These are phyloP conservation scores for Nyctibius grandis DNA, from an alignment of 2,797 vertebrate species.

Conservation along the genomic window DNA sequence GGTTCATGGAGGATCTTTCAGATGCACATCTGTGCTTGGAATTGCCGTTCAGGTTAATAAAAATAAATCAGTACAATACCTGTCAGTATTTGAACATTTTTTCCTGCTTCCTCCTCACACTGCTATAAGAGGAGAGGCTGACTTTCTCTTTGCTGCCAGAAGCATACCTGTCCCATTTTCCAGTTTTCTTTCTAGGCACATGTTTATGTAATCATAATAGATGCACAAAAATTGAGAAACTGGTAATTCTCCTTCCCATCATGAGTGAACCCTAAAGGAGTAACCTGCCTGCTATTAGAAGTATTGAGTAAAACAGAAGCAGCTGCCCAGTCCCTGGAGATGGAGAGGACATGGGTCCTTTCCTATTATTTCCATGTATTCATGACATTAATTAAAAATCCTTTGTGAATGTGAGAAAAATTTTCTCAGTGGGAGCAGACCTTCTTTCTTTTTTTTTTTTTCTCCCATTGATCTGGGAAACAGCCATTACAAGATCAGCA, in stretches of 20 bases:
- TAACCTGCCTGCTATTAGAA: not conserved
- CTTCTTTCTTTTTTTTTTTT: fast-evolving
- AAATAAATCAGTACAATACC: not conserved
- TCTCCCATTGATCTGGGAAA: not conserved
- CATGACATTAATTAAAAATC: not conserved
- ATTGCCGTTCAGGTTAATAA: not conserved
- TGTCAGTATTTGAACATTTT: not conserved
- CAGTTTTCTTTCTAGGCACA: not conserved
- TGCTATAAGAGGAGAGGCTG: not conserved
- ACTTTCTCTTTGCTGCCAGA: not conserved
- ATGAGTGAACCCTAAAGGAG: not conserved
- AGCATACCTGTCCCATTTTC: not conserved
- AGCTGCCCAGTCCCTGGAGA: not conserved
- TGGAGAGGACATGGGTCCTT: not conserved
- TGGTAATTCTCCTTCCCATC: not conserved
- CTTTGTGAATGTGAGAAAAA: not conserved
- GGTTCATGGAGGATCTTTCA: not conserved
- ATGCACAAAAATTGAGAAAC: not conserved
- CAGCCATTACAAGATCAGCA: not conserved
- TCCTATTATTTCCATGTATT: not conserved
- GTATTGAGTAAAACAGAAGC: not conserved
- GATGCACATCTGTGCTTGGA: not conserved
- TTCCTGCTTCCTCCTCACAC: not conserved
- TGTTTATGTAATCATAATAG: not conserved
- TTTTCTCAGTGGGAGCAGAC: not conserved